Evolutionary conservation across 2,888 invertebrate genomes (phyloP).

Genomic region (Drosophila robusta): DNA sequence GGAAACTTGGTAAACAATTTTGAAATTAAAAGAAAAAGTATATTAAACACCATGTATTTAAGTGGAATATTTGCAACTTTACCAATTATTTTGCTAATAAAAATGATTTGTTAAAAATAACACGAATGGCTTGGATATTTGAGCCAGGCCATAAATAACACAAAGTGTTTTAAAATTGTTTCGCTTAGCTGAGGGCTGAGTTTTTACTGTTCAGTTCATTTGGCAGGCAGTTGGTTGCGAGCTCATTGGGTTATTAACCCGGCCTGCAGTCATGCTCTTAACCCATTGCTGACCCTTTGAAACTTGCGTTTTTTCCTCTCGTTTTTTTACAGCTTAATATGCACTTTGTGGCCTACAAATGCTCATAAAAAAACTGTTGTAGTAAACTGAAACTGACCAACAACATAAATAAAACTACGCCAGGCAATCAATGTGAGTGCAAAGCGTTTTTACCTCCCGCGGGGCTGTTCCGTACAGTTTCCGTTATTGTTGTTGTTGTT

Average conservation of each 20-base stretch:
- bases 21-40: no score
- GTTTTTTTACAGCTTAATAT: slow-evolving; percentile 63
- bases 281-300: slow-evolving; percentile 49
- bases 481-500: slow-evolving; percentile 32
- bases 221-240: slow-evolving; percentile 26
- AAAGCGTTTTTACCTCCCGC: slow-evolving; percentile 78
- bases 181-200: slow-evolving; percentile 20
- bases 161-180: slow-evolving; percentile 25
- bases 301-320: slow-evolving; percentile 12
- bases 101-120: neutral
- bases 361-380: slow-evolving; percentile 61
- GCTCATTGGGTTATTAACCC: slow-evolving; percentile 55
- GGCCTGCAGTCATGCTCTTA: slow-evolving; percentile 40
- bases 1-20: no score
- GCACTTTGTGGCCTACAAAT: slow-evolving; percentile 78
- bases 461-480: slow-evolving; percentile 46
- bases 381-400: slow-evolving; percentile 62
- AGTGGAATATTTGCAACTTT: no score
- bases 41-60: no score
- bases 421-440: slow-evolving; percentile 77
- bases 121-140: neutral
- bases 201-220: slow-evolving; percentile 33
- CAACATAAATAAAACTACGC: slow-evolving; percentile 77
- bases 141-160: slow-evolving; percentile 12
- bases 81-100: neutral